Base-by-base conservation (phyloP, 2,113 vertebrate genomes). In the Eubucco bourcierii region DNA sequence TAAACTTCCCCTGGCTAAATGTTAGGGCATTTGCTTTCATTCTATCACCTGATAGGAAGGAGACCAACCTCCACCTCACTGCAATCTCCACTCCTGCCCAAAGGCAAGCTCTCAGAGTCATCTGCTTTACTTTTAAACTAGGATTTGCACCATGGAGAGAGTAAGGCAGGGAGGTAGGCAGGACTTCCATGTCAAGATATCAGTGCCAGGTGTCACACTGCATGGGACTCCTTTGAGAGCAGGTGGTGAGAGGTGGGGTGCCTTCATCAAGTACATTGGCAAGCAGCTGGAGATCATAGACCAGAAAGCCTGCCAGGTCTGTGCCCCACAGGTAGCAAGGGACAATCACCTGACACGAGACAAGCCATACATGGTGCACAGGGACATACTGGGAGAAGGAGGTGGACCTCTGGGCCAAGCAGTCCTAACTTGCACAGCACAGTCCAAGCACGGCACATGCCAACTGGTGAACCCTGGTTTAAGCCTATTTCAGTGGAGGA, bases 401-500 rank as follows among this genome's bases (percentile, higher is more conserved):
- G 44, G 34, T 2, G 7, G 47, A 37, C n/a, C n/a, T 21, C 27
- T 29, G 59, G 50, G 28, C 66, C 39, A 10, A 15, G 27, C 56
- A 12, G 16, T 9, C 20, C 27, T 3, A 5, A 23, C 29, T 12
- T 19, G 29, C 39, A 28, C n/a, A 34, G 58, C 56, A 28, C 1
- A 2, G 33, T 7, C 37, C 4, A 3, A 61, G 63, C 64, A 10
- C 31, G 11, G 56, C 33, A 29, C 5, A 19, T 20, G 34, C 85
- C 24, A 10, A 23, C 50, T 7, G 33, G 6, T 6, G 15, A 58
- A 13, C 4, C 50, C 59, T 7, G 23, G 28, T 59, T 24, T 10
- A 7, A 52, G 18, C 59, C 2, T 0, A 4, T 1, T 75, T 14
- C n/a, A 2, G 67, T 0, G 7, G 24, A 11, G 60, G 20, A 7